Evolutionary conservation across 2,797 vertebrate genomes (phyloP).

Genomic region (Schizothorax lantsangensis): DNA sequence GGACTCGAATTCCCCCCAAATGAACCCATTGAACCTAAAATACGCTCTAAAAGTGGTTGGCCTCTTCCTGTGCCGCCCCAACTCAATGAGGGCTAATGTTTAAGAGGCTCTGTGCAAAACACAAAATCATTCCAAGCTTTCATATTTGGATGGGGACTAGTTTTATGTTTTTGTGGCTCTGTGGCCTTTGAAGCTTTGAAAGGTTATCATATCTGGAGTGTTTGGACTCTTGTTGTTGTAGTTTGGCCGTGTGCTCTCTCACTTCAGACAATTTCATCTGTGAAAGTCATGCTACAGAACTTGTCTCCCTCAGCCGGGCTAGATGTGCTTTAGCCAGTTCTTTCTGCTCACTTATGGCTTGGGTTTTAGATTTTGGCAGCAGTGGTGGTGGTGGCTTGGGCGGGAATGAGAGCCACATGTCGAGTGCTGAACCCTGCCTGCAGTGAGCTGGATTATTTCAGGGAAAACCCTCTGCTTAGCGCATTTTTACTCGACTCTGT

Average conservation of each 20-base stretch:
- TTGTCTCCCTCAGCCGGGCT: conserved; percentile 21
- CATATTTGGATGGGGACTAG: background rate
- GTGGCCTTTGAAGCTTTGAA: background rate
- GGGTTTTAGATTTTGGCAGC: conserved; percentile 45
- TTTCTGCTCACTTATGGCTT: conserved; percentile 32
- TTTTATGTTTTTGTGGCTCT: background rate
- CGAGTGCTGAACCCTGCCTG: conserved; percentile 39
- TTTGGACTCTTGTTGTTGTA: background rate
- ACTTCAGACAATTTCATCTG: background rate
- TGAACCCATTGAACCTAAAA: conserved; percentile 57
- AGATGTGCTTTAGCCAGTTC: background rate
- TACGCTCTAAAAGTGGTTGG: conserved; percentile 54
- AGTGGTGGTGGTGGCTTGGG: conserved; percentile 11
- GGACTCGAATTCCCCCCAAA: conserved; percentile 47
- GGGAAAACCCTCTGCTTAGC: conserved; percentile 57
- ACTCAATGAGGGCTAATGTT: conserved; percentile 56
- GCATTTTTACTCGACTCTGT: conserved; percentile 35
- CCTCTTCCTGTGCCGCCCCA: conserved; percentile 54
- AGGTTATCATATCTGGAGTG: background rate
- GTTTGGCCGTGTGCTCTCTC: background rate
- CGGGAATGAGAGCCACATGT: conserved; percentile 62
- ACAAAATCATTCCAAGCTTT: background rate
- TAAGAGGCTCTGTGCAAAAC: conserved; percentile 23
- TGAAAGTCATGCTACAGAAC: background rate
- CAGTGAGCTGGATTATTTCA: conserved; percentile 56